phyloP scores from a whole-genome alignment of 2,888 invertebrate genomes.

The Serripes groenlandicus region DNA sequence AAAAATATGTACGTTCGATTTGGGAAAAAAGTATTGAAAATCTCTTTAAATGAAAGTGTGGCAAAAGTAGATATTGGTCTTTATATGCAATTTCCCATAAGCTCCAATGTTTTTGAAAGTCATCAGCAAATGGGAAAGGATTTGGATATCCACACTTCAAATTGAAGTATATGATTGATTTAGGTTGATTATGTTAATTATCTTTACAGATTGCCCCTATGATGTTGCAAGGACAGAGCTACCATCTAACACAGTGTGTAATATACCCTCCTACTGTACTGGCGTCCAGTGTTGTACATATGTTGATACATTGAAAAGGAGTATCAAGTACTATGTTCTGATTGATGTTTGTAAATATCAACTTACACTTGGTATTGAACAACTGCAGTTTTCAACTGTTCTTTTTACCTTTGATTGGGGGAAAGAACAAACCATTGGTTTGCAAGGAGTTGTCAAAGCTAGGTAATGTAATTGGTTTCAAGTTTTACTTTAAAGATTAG shows the following conservation, averaged over 20 bases:
- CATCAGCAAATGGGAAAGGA: too few relatives aligned
- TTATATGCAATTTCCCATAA: too few relatives aligned
- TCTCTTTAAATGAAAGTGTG: too few relatives aligned
- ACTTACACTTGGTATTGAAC: slow-evolving; percentile 70
- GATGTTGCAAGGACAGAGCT: neutral
- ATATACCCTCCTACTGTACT: slow-evolving; percentile 66
- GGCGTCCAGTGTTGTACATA: slow-evolving; percentile 72
- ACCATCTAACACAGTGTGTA: slow-evolving; percentile 55
- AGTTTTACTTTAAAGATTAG: too few relatives aligned
- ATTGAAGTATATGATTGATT: too few relatives aligned
- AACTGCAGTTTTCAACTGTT: slow-evolving; percentile 56
- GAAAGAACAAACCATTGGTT: slow-evolving; percentile 37
- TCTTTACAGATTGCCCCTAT: slow-evolving; percentile 42
- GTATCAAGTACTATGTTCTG: slow-evolving; percentile 64
- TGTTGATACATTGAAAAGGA: slow-evolving; percentile 48
- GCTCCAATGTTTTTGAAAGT: too few relatives aligned
- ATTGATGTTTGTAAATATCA: slow-evolving; percentile 69
- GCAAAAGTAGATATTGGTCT: too few relatives aligned
- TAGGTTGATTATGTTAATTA: too few relatives aligned
- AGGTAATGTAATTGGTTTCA: too few relatives aligned
- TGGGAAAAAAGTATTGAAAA: too few relatives aligned
- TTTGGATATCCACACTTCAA: too few relatives aligned
- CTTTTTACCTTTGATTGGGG: slow-evolving; percentile 74
- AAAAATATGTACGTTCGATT: too few relatives aligned
- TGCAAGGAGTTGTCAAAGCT: slow-evolving; percentile 35